phyloP scores from a whole-genome alignment of 2,888 invertebrate species.

The Mythimna ferrago region DNA sequence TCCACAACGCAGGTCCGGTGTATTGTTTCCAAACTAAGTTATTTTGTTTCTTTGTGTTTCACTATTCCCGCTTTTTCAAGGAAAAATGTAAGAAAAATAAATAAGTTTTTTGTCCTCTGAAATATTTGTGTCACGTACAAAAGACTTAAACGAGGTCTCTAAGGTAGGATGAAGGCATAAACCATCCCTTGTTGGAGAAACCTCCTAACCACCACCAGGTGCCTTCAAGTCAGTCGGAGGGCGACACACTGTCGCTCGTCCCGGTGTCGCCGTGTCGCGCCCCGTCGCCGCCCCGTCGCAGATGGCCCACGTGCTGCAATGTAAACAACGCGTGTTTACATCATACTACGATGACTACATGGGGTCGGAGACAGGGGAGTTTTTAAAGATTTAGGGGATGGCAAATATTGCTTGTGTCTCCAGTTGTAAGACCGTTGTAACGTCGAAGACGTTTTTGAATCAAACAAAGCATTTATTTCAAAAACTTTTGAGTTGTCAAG shows the following conservation, averaged over 20 bases:
- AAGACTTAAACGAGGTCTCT: slow-evolving; percentile 7
- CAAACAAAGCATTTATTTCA: no score
- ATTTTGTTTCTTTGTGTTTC: no score
- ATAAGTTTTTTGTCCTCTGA: no score
- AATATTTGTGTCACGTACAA: background rate
- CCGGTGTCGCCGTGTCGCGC: slow-evolving; percentile 51
- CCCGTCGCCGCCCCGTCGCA: slow-evolving; percentile 38
- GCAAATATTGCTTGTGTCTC: background rate
- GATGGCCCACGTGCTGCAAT: slow-evolving; percentile 38
- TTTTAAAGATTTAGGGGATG: background rate
- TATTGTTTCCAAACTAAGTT: no score
- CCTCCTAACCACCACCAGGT: background rate
- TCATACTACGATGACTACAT: slow-evolving; percentile 8
- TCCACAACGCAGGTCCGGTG: no score
- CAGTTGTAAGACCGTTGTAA: background rate
- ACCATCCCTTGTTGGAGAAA: no score
- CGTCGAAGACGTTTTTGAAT: background rate
- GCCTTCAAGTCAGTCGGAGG: slow-evolving; percentile 7
- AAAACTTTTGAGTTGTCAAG: no score
- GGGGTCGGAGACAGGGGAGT: background rate
- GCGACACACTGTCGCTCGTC: slow-evolving; percentile 39
- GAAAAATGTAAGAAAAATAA: no score
- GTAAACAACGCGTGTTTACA: slow-evolving; percentile 52
- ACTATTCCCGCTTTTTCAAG: no score
- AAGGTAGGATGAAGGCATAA: background rate